Percentiles rank a stretch among this genome's conserved stretches.
phyloP scores from a whole-genome alignment of 2,113 vertebrate species.

The Brachirus orientalis region DNA sequence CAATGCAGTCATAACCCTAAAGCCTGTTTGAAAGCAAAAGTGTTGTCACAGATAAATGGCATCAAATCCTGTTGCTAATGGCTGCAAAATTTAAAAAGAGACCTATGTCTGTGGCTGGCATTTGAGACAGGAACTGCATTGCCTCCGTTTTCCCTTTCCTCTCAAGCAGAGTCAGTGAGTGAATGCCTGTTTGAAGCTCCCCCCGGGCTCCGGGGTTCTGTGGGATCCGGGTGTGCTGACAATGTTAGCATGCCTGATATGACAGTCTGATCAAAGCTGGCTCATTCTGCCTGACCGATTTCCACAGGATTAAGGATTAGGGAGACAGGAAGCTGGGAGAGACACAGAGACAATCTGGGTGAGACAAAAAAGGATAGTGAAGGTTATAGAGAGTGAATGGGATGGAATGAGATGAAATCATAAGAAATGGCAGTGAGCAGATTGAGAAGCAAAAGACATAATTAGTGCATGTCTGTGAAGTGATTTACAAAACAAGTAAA shows the following conservation, averaged over 20 bases:
- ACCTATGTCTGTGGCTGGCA: slow-evolving; percentile 9
- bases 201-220: slow-evolving; percentile 72
- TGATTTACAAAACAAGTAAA: slow-evolving; percentile 15
- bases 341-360: slow-evolving; percentile 71
- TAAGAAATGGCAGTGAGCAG: slow-evolving; percentile 26
- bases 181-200: slow-evolving; percentile 70
- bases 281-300: slow-evolving; percentile 83
- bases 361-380: slow-evolving; percentile 60
- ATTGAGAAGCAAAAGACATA: slow-evolving; percentile 18
- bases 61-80: slow-evolving; percentile 14
- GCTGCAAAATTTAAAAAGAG: slow-evolving; percentile 6
- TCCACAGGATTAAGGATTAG: slow-evolving; percentile 86
- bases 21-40: slow-evolving; percentile 5
- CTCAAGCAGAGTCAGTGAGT: slow-evolving; percentile 49
- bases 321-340: slow-evolving; percentile 79
- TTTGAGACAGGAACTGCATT: slow-evolving; percentile 36
- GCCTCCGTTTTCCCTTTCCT: slow-evolving; percentile 37
- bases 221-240: slow-evolving; percentile 80
- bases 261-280: slow-evolving; percentile 84
- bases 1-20: not conserved
- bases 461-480: slow-evolving; percentile 1
- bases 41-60: slow-evolving; percentile 16
- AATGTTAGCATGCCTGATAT: slow-evolving; percentile 80
- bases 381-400: slow-evolving; percentile 50
- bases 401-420: slow-evolving; percentile 50